Percentiles rank a stretch among this genome's conserved stretches.
Evolutionary conservation across 2,797 vertebrate genomes (phyloP).

Genomic region (Neostethus bicornis): DNA sequence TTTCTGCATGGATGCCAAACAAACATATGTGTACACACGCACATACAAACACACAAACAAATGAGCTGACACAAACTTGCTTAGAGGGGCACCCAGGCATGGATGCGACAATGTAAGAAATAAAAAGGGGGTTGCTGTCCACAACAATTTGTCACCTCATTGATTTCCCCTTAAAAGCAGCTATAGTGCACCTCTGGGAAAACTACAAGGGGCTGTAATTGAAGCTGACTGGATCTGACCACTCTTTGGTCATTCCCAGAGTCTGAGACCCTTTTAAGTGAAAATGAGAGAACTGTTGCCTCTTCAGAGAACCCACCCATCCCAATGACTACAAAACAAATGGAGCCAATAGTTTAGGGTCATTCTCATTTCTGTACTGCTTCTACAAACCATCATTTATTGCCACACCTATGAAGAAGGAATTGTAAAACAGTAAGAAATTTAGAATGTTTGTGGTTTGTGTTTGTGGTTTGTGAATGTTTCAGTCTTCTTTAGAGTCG

Average conservation of each 20-base stretch:
- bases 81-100: conserved; percentile 44
- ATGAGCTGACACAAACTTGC: conserved; percentile 20
- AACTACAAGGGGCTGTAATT: conserved; percentile 72
- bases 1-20: conserved; percentile 45
- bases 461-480: no score
- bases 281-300: conserved; percentile 70
- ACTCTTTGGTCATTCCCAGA: conserved; percentile 65
- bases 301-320: conserved; percentile 55
- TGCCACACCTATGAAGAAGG: conserved; percentile 50
- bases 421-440: conserved; percentile 43
- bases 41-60: conserved; percentile 22
- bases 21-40: conserved; percentile 31
- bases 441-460: conserved; percentile 46
- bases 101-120: conserved; percentile 65
- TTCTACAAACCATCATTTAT: conserved; percentile 57
- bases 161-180: conserved; percentile 76
- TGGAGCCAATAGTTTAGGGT: conserved; percentile 60
- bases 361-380: conserved; percentile 59
- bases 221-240: conserved; percentile 73
- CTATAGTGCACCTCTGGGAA: conserved; percentile 71
- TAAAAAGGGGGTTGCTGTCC: conserved; percentile 74
- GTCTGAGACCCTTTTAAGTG: conserved; percentile 69
- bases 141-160: conserved; percentile 79
- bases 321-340: conserved; percentile 60
- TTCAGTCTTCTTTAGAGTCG: background rate